Conservation (phyloP, 2,113 vertebrate species). For the Echinops telfairi region DNA sequence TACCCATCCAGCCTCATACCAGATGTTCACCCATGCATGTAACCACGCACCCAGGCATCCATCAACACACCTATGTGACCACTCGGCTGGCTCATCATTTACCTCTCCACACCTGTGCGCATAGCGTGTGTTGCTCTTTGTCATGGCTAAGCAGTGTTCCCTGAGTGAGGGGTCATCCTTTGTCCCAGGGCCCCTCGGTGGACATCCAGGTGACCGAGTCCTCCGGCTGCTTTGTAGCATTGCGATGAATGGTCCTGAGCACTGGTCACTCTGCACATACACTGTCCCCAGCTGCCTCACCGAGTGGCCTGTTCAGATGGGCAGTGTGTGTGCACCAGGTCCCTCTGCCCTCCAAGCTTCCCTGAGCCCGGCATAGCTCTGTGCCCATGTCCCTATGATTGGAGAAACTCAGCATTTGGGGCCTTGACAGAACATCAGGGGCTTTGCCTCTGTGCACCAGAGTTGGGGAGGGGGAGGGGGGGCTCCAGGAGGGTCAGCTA, state of each 20-base stretch:
- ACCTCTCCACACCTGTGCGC: neutral
- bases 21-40: no score
- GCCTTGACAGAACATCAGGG: no score
- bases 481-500: neutral
- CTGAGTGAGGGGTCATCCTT: accelerated
- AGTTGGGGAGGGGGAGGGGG: no score
- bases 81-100: neutral
- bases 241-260: accelerated
- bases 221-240: neutral
- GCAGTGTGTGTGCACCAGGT: no score
- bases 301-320: neutral
- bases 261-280: accelerated
- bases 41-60: neutral
- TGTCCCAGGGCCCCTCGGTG: accelerated
- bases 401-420: accelerated
- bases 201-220: no score
- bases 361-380: accelerated
- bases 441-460: no score
- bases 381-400: neutral
- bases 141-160: accelerated
- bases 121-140: accelerated
- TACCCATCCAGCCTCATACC: neutral
- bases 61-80: neutral
- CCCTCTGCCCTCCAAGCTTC: neutral
- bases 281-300: neutral